These are phyloP conservation scores for Nycticryphes semicollaris DNA, from an alignment of 2,113 vertebrate genomes.

Conservation along the genomic window DNA sequence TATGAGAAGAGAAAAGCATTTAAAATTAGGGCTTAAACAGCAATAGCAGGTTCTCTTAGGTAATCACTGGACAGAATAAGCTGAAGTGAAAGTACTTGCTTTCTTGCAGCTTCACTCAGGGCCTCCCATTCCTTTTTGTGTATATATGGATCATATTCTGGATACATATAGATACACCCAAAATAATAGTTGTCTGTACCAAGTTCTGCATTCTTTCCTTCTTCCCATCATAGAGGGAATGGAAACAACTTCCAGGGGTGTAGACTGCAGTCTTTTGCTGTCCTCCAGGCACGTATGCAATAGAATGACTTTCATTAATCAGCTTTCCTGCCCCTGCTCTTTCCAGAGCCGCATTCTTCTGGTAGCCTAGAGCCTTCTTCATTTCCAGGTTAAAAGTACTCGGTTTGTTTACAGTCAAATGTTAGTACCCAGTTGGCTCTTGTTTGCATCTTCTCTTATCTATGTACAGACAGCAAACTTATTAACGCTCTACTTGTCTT, in stretches of 20 bases:
- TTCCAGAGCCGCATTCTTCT: background rate
- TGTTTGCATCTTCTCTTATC: background rate
- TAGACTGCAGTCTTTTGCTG: background rate
- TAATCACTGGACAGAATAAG: background rate
- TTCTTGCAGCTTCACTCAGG: background rate
- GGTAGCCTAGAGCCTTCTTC: background rate
- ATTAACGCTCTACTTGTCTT: background rate
- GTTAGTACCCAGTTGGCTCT: background rate
- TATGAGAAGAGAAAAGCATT: background rate
- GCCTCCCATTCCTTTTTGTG: background rate
- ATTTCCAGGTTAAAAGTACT: background rate
- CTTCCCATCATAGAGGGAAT: background rate
- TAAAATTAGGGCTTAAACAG: background rate
- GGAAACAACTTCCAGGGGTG: background rate
- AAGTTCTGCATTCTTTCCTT: background rate
- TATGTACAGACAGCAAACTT: background rate
- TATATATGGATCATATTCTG: background rate
- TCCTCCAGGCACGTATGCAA: background rate
- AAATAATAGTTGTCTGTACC: background rate
- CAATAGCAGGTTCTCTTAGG: background rate
- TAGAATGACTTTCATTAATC: background rate
- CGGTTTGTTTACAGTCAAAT: background rate
- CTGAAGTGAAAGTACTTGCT: background rate
- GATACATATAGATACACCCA: background rate
- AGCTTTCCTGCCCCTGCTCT: background rate